Base-by-base conservation (phyloP, 2,797 vertebrate species). In the Periophthalmus magnuspinnatus region DNA sequence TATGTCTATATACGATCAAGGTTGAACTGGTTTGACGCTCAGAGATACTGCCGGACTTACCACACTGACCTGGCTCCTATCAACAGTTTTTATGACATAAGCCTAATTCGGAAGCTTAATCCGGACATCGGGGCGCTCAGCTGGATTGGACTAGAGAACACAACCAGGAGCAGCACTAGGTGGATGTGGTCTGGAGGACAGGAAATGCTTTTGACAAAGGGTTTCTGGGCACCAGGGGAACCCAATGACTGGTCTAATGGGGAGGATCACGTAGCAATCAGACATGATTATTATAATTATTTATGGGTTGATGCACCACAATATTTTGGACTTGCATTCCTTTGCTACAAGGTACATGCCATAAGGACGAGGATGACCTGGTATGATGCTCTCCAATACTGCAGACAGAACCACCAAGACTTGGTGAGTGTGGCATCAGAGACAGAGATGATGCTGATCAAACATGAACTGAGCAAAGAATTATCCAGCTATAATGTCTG, bases 181-280 rank as follows among this genome's bases (percentile, higher is more conserved):
- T 90, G 86, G 88, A 61, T 3, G 11, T 89, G 88, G 86, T 86
- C 84, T 6, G 83, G 83, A 62, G 85, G 80, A 6, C 74, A 63
- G 0, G 11, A 0, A 0, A 66, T 3, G 28, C 28, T 28, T 28
- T 28, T 71, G 32, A 21, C 50, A 2, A 47, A 0, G 0, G 60
- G 45, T 19, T 77, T 74, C 65, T 82, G 84, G 82, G 57, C 0
- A 0, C 0, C 0, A 0, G 0, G 0, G 2, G 6, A 85, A 56
- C 75, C 86, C 11, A 0, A 0, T 11, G 2, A 24, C 5, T 0
- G 0, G 38, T 41, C 2, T n/a, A n/a, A n/a, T n/a, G n/a, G 0
- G 0, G 48, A 78, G 13, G 5, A 59, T 21, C 73, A 69, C 0
- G 75, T 56, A 1, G 0, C 3, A 0, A 32, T 79, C 0, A 0